Conservation (phyloP, 2,888 invertebrate species). For the Lampropteryx suffumata region DNA sequence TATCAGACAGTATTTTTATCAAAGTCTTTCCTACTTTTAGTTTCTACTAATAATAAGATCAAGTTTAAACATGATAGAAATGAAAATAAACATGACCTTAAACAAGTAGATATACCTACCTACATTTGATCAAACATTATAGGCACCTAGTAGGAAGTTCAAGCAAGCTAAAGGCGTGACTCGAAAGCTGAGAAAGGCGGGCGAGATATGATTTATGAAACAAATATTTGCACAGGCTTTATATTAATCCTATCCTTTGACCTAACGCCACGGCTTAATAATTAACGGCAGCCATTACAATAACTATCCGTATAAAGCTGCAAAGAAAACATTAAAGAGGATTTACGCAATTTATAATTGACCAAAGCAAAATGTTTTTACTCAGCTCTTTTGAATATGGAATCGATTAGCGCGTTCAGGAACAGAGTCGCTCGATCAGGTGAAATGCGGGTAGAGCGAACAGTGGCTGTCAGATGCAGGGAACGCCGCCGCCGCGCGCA, state of each 20-base stretch:
- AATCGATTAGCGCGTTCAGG: constrained; percentile 36
- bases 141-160: background rate
- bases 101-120: background rate
- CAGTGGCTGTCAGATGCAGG: constrained; percentile 43
- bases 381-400: constrained; percentile 16
- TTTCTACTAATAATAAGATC: no score
- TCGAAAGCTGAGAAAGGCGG: constrained; percentile 34
- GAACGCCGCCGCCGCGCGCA: constrained; percentile 18
- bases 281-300: background rate
- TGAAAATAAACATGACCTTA: background rate
- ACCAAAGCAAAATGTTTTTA: no score
- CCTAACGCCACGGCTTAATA: constrained; percentile 1
- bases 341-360: no score
- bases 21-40: no score
- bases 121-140: constrained; percentile 8
- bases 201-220: constrained; percentile 35
- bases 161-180: constrained; percentile 42
- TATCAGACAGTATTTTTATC: no score
- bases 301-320: no score
- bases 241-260: constrained; percentile 10
- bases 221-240: constrained; percentile 30
- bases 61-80: background rate
- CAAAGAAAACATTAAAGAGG: no score
- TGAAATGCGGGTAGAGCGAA: constrained; percentile 38
- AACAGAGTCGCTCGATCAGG: constrained; percentile 39